phyloP scores from a whole-genome alignment of 2,888 invertebrate genomes.

The Caradrina kadenii region DNA sequence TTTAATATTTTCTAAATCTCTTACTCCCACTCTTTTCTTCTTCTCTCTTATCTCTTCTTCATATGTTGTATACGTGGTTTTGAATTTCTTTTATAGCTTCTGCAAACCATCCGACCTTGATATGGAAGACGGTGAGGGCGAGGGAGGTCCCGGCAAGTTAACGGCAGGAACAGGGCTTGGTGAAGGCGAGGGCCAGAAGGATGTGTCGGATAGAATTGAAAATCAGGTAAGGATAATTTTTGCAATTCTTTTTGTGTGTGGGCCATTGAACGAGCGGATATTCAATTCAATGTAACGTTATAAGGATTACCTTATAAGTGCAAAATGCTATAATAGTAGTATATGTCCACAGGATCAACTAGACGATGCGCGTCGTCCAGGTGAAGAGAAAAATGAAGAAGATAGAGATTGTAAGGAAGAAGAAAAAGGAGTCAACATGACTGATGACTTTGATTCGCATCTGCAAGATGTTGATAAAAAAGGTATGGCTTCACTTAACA shows the following conservation, averaged over 20 bases:
- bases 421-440: conserved; percentile 98
- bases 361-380: conserved; percentile 95
- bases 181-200: conserved; percentile 97
- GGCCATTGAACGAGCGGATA: too few relatives aligned
- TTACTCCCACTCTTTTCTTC: too few relatives aligned
- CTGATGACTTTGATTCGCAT: conserved; percentile 98
- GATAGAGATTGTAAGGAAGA: conserved; percentile 96
- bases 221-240: conserved; percentile 78
- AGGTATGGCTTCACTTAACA: conserved; percentile 72
- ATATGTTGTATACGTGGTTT: neutral
- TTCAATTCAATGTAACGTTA: too few relatives aligned
- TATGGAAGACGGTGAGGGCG: conserved; percentile 94
- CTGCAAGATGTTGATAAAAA: conserved; percentile 94
- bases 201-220: conserved; percentile 98
- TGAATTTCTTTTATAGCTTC: conserved; percentile 92
- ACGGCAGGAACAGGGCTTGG: conserved; percentile 96
- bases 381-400: conserved; percentile 94
- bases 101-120: conserved; percentile 97
- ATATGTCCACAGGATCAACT: conserved; percentile 95
- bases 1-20: neutral
- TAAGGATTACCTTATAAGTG: neutral
- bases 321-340: neutral
- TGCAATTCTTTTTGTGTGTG: too few relatives aligned
- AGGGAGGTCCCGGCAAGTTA: conserved; percentile 90
- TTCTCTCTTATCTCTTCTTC: too few relatives aligned